These are phyloP conservation scores for Myotis davidii DNA, from an alignment of 2,113 vertebrate genomes.

Conservation along the genomic window DNA sequence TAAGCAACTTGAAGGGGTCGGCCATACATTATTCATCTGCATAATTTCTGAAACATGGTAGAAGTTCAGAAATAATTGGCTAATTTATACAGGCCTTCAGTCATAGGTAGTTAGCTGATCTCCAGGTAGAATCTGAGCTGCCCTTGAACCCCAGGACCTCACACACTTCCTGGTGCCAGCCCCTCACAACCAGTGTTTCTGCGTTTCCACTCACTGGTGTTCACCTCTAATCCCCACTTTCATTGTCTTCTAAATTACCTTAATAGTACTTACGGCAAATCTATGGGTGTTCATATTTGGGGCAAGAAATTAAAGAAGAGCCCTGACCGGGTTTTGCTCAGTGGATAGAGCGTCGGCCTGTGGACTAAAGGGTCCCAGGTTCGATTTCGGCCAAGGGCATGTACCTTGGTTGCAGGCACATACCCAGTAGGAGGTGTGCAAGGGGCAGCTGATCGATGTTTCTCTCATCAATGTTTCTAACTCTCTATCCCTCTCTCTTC, in stretches of 20 bases:
- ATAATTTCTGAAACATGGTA: slow-evolving; percentile 23
- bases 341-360: too few species aligned
- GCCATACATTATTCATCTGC: slow-evolving; percentile 43
- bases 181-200: not conserved
- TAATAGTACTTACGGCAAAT: not conserved
- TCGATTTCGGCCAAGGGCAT: too few species aligned
- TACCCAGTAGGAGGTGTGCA: too few species aligned
- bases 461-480: too few species aligned
- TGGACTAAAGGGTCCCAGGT: too few species aligned
- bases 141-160: not conserved
- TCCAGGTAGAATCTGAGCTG: not conserved
- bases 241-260: not conserved
- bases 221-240: not conserved
- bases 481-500: too few species aligned
- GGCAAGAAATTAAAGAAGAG: not conserved
- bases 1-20: not conserved
- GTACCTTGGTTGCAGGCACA: too few species aligned
- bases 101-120: not conserved
- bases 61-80: slow-evolving; percentile 22
- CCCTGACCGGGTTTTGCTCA: too few species aligned
- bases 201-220: not conserved
- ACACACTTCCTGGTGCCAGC: not conserved
- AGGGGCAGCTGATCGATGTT: too few species aligned
- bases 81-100: not conserved
- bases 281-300: not conserved